These are phyloP conservation scores for Achatina immaculata DNA, from an alignment of 1,140 invertebrate species.

Conservation along the genomic window DNA sequence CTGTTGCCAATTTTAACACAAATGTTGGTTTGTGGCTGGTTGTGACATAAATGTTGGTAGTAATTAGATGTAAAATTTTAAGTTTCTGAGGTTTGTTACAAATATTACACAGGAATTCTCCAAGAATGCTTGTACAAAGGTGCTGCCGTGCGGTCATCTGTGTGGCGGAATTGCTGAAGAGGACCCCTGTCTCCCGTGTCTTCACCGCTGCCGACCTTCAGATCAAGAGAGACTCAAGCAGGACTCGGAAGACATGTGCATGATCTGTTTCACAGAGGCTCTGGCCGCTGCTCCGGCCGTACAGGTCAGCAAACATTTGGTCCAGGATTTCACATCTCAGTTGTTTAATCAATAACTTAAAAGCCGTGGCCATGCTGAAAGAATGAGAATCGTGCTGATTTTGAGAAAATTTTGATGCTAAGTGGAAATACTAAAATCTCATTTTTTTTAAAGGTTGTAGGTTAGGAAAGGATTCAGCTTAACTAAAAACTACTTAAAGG, in stretches of 20 bases:
- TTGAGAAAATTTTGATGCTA: too few relatives aligned
- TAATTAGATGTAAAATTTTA: too few relatives aligned
- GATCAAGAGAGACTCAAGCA: slow-evolving; percentile 74
- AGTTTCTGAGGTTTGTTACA: too few relatives aligned
- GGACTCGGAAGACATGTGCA: slow-evolving; percentile 99
- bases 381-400: not conserved
- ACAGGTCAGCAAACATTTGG: slow-evolving; percentile 74
- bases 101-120: slow-evolving; percentile 88
- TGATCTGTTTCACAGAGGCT: slow-evolving; percentile 98
- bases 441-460: too few relatives aligned
- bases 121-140: slow-evolving; percentile 85
- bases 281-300: slow-evolving; percentile 94
- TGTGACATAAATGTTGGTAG: too few relatives aligned
- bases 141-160: slow-evolving; percentile 88
- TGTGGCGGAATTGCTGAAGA: slow-evolving; percentile 93
- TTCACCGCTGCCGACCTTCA: slow-evolving; percentile 75
- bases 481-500: too few relatives aligned
- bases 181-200: slow-evolving; percentile 86
- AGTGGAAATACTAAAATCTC: too few relatives aligned
- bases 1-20: too few relatives aligned
- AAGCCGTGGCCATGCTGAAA: not conserved
- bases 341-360: too few relatives aligned
- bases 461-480: too few relatives aligned
- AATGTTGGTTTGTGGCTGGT: too few relatives aligned
- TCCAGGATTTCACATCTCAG: too few relatives aligned